phyloP scores from a whole-genome alignment of 2,113 vertebrate species.

The Lathamus discolor region DNA sequence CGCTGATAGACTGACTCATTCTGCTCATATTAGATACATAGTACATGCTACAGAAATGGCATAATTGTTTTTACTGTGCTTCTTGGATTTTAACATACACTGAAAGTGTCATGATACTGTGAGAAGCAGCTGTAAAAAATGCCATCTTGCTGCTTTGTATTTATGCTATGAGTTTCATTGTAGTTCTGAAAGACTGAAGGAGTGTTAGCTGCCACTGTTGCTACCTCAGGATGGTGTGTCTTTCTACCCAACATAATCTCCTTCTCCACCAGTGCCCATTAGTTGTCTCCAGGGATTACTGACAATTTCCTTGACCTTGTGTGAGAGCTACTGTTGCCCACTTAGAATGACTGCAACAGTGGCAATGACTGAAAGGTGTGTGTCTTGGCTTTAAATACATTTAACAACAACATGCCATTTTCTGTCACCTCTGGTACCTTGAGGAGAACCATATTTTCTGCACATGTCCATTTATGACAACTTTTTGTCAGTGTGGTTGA shows the following conservation, averaged over 20 bases:
- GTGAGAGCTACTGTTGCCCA: background rate
- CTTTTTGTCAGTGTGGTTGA: background rate
- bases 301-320: background rate
- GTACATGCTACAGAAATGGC: background rate
- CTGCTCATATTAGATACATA: background rate
- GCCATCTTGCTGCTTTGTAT: background rate
- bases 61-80: slow-evolving; percentile 31
- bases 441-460: background rate
- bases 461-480: background rate
- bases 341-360: background rate
- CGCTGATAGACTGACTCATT: background rate
- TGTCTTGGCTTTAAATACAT: slow-evolving; percentile 12
- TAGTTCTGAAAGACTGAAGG: background rate
- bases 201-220: background rate
- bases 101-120: slow-evolving; percentile 11
- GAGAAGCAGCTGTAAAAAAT: slow-evolving; percentile 32
- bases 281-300: background rate
- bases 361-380: background rate
- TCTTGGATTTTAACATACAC: slow-evolving; percentile 6
- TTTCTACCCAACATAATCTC: background rate
- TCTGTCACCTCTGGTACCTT: background rate
- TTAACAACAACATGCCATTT: background rate
- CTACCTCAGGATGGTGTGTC: background rate
- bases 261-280: background rate
- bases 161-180: background rate